Evolutionary conservation across 2,797 vertebrate species (phyloP).

Genomic region (Lindbergichthys nudifrons): DNA sequence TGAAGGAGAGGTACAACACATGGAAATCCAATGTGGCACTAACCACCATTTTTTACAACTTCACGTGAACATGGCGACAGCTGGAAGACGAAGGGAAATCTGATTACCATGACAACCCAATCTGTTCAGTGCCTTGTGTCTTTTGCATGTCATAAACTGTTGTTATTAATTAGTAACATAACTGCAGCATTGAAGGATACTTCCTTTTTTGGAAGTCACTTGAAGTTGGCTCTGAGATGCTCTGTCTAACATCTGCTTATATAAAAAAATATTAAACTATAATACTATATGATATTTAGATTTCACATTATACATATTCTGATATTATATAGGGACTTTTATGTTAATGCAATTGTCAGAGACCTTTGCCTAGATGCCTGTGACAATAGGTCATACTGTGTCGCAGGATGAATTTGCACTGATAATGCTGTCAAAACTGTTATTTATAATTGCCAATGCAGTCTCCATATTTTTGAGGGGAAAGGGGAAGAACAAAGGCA

Average conservation of each 20-base stretch:
- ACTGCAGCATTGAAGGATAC: neutral
- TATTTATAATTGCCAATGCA: neutral
- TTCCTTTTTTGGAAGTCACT: no score
- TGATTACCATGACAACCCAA: conserved; percentile 67
- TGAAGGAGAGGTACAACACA: conserved; percentile 12
- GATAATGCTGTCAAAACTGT: neutral
- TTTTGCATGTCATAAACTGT: conserved; percentile 44
- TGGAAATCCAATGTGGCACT: conserved; percentile 39
- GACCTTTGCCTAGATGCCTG: neutral
- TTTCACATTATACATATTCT: neutral
- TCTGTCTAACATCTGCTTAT: neutral
- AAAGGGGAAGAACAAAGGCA: neutral
- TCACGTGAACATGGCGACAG: conserved; percentile 42
- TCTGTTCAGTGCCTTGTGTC: conserved; percentile 57
- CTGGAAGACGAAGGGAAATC: conserved; percentile 68
- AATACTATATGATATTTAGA: neutral
- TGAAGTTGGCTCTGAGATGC: neutral
- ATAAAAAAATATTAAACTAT: neutral
- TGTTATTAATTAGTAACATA: conserved; percentile 48
- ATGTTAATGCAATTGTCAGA: neutral
- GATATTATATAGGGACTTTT: neutral
- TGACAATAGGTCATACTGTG: neutral
- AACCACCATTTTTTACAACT: conserved; percentile 41
- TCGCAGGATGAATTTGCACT: neutral
- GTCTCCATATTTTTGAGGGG: neutral